These are phyloP conservation scores for Thryonomys swinderianus DNA, from an alignment of 2,113 vertebrate genomes.

Conservation along the genomic window DNA sequence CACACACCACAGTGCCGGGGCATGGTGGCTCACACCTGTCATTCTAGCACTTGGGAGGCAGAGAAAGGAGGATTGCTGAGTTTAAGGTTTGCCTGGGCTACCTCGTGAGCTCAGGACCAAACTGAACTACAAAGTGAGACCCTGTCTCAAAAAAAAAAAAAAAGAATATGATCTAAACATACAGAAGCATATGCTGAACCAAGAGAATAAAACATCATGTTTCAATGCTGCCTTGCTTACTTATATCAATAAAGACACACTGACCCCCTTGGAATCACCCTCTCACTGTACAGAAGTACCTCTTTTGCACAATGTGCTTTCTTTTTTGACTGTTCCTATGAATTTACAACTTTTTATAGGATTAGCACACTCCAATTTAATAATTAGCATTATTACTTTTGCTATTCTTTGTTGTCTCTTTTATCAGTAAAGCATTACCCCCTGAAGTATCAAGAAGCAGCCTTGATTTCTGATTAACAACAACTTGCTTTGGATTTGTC, in stretches of 20 bases:
- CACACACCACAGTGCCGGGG: no score
- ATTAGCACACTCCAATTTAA: not conserved
- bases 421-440: not conserved
- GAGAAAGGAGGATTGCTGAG: no score
- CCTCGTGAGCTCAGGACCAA: no score
- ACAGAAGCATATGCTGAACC: not conserved
- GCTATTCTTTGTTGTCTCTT: not conserved
- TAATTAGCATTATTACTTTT: not conserved
- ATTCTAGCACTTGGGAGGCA: no score
- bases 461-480: conserved; percentile 39
- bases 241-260: not conserved
- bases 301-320: not conserved
- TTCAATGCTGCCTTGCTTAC: not conserved
- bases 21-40: no score
- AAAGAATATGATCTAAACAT: not conserved
- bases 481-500: not conserved
- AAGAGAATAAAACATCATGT: not conserved
- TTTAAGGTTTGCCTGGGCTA: no score
- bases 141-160: no score
- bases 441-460: conserved; percentile 13
- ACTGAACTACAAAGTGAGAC: no score
- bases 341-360: not conserved
- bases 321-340: not conserved
- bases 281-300: not conserved
- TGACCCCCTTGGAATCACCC: not conserved